A percentile compares a stretch with the other conserved stretches of the same genome.
phyloP scores from a whole-genome alignment of 30 jellyfish, hydroid and myxozoan species.

The Aurelia aurita complex sp. Pacific region DNA sequence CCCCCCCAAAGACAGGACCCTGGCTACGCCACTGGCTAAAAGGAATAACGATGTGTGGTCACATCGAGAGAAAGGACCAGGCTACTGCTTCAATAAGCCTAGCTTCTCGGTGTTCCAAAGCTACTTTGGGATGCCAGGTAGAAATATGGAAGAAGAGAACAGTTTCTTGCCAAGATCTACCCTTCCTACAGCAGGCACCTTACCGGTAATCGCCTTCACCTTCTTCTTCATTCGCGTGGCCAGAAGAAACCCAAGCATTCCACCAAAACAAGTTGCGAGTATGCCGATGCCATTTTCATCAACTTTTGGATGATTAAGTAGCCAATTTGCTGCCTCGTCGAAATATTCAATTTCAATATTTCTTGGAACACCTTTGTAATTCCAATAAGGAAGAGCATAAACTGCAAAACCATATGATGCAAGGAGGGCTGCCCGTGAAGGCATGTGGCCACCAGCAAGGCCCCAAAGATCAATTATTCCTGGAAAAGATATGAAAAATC shows the following conservation, averaged over 20 bases:
- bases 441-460: not conserved
- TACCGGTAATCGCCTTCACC: too few relatives aligned
- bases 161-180: too few relatives aligned
- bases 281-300: slow-evolving; percentile 55
- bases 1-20: too few relatives aligned
- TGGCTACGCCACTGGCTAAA: too few relatives aligned
- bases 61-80: too few relatives aligned
- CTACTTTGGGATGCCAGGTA: too few relatives aligned
- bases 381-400: slow-evolving; percentile 36
- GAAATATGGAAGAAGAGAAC: too few relatives aligned
- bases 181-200: too few relatives aligned
- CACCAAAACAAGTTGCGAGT: slow-evolving; percentile 62
- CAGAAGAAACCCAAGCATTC: slow-evolving; percentile 26
- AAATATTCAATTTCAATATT: slow-evolving; percentile 61
- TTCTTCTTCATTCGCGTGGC: slow-evolving; percentile 10
- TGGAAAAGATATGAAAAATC: not conserved
- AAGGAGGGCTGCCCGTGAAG: slow-evolving; percentile 59
- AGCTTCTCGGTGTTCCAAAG: too few relatives aligned
- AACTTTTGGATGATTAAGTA: slow-evolving; percentile 40
- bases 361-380: not conserved
- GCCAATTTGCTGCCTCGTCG: slow-evolving; percentile 63
- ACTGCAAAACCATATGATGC: slow-evolving; percentile 77
- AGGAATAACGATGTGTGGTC: too few relatives aligned
- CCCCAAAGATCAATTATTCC: slow-evolving; percentile 28
- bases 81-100: too few relatives aligned